phyloP scores from a whole-genome alignment of 2,888 invertebrate species.

The Coleophora deauratella region DNA sequence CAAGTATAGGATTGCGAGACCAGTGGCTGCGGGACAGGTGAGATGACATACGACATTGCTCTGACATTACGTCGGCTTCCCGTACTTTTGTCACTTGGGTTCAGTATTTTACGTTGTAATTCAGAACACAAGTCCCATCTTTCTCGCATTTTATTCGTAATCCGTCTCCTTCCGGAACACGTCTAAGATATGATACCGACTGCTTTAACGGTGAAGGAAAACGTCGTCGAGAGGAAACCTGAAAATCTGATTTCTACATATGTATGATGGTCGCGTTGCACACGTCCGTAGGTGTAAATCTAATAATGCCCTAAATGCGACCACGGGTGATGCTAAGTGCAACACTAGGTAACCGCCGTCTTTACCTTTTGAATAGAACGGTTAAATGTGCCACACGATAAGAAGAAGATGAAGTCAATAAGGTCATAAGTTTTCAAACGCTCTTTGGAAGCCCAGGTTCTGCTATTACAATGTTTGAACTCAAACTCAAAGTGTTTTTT shows the following conservation, averaged over 20 bases:
- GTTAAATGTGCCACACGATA: too few relatives aligned
- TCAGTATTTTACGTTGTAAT: neutral
- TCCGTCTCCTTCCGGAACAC: too few relatives aligned
- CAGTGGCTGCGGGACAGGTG: constrained; percentile 74
- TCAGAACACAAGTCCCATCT: too few relatives aligned
- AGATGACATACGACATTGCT: neutral
- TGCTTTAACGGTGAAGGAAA: too few relatives aligned
- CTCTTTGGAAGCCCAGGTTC: too few relatives aligned
- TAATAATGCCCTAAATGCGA: too few relatives aligned
- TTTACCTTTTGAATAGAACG: too few relatives aligned
- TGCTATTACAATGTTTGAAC: neutral
- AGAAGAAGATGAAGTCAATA: neutral
- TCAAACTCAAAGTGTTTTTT: neutral
- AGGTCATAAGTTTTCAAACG: neutral
- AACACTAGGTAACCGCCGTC: too few relatives aligned
- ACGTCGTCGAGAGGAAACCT: neutral
- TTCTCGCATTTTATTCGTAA: too few relatives aligned
- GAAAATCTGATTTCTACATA: neutral
- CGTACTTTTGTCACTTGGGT: neutral
- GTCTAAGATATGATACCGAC: neutral
- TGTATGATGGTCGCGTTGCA: too few relatives aligned
- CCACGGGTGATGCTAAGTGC: too few relatives aligned
- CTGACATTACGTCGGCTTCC: neutral
- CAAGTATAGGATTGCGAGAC: constrained; percentile 65
- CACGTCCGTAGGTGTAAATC: too few relatives aligned